Conservation (phyloP, 2,888 invertebrate species). For the Halocaridina rubra region DNA sequence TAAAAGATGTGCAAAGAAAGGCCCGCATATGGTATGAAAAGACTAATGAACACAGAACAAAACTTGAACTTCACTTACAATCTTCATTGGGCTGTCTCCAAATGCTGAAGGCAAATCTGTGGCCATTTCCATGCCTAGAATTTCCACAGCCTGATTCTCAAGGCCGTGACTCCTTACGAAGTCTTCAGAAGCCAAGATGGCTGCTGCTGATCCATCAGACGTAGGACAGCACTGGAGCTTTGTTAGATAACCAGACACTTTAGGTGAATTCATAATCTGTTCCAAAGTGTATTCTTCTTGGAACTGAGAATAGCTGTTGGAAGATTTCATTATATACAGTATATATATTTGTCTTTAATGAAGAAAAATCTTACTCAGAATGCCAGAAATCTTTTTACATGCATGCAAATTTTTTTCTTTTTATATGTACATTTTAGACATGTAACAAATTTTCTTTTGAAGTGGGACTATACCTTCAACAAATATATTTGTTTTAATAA, state of each 20-base stretch:
- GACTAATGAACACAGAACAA: too few relatives aligned
- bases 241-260: slow-evolving; percentile 90
- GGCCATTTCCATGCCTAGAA: slow-evolving; percentile 95
- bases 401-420: too few relatives aligned
- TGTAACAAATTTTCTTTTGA: too few relatives aligned
- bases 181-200: slow-evolving; percentile 88
- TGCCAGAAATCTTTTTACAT: too few relatives aligned
- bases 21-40: too few relatives aligned
- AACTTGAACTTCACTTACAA: slow-evolving; percentile 71
- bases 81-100: slow-evolving; percentile 82
- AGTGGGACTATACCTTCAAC: too few relatives aligned
- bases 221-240: slow-evolving; percentile 98
- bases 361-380: too few relatives aligned
- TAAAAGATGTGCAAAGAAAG: too few relatives aligned
- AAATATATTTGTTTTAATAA: too few relatives aligned
- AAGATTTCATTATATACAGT: too few relatives aligned
- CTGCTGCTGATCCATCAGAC: slow-evolving; percentile 97
- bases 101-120: slow-evolving; percentile 92
- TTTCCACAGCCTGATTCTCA: slow-evolving; percentile 86
- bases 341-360: too few relatives aligned
- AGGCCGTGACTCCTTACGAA: slow-evolving; percentile 84
- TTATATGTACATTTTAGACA: too few relatives aligned
- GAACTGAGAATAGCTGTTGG: slow-evolving; percentile 86
- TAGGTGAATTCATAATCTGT: slow-evolving; percentile 88
- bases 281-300: slow-evolving; percentile 90